Conservation (phyloP, 2,888 invertebrate genomes). For the Aethes cnicana region DNA sequence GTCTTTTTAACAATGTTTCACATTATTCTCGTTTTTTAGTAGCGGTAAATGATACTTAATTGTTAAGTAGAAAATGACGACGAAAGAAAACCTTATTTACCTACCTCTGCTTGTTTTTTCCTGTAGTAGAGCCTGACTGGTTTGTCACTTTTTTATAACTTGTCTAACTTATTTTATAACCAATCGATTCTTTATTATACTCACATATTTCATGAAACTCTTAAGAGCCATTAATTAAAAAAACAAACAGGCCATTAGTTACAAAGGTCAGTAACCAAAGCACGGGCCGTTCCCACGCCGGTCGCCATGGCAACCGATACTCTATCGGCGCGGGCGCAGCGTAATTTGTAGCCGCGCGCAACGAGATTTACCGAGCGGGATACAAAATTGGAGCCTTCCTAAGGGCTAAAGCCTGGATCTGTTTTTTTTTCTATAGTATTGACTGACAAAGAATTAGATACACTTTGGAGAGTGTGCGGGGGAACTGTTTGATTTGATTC, state of each 20-base stretch:
- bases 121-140: too few relatives aligned
- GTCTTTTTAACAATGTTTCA: too few relatives aligned
- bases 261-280: slow-evolving; percentile 29
- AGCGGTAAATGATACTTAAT: too few relatives aligned
- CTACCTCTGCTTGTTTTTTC: too few relatives aligned
- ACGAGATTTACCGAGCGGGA: slow-evolving; percentile 60
- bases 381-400: slow-evolving; percentile 30
- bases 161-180: background rate
- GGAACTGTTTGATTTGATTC: too few relatives aligned
- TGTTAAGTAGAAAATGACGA: slow-evolving; percentile 1
- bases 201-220: background rate
- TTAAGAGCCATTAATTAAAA: background rate
- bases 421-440: background rate
- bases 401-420: too few relatives aligned
- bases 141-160: background rate
- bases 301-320: slow-evolving; percentile 65
- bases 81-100: too few relatives aligned
- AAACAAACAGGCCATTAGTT: too few relatives aligned
- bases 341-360: slow-evolving; percentile 74
- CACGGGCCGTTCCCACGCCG: slow-evolving; percentile 58
- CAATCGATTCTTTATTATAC: background rate
- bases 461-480: too few relatives aligned
- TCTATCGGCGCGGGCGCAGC: slow-evolving; percentile 63
- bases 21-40: too few relatives aligned
- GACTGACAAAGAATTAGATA: too few relatives aligned